These are phyloP conservation scores for Neomonachus schauinslandi DNA, from an alignment of 2,113 vertebrate genomes.

Conservation along the genomic window DNA sequence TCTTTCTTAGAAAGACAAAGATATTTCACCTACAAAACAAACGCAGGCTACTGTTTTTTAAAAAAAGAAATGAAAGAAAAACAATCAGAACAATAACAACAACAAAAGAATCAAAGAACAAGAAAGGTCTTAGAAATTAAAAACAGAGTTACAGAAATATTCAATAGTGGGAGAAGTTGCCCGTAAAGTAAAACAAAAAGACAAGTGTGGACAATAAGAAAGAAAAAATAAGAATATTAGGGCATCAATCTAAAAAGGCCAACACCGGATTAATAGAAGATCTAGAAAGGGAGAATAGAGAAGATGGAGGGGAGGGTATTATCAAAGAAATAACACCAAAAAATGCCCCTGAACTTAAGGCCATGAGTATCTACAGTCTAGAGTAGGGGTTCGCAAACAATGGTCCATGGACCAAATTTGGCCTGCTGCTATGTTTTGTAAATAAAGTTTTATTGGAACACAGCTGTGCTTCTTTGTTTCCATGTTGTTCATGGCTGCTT, in stretches of 20 bases:
- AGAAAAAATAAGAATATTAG: neutral
- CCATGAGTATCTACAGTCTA: neutral
- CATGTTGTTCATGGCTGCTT: neutral
- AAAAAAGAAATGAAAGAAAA: neutral
- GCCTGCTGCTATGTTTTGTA: neutral
- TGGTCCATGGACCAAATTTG: neutral
- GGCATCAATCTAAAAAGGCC: neutral
- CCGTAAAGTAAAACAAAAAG: slow-evolving; percentile 1
- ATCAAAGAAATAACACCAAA: slow-evolving; percentile 4
- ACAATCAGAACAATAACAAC: neutral
- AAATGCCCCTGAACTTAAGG: neutral
- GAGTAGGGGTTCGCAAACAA: neutral
- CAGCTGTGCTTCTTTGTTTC: neutral
- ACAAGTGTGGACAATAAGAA: neutral
- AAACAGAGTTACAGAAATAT: neutral
- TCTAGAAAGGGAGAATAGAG: neutral
- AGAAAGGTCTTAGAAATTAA: slow-evolving; percentile 19
- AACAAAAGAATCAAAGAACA: neutral
- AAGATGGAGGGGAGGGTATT: neutral
- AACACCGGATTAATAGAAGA: neutral
- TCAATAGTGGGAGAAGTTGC: slow-evolving; percentile 6
- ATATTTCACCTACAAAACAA: neutral
- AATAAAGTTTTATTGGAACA: slow-evolving; percentile 36
- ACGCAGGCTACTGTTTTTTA: neutral
- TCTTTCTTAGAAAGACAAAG: neutral